Percentiles rank a stretch among this genome's conserved stretches.
These are phyloP conservation scores for Platalea minor DNA, from an alignment of 2,797 vertebrate species.

Conservation along the genomic window DNA sequence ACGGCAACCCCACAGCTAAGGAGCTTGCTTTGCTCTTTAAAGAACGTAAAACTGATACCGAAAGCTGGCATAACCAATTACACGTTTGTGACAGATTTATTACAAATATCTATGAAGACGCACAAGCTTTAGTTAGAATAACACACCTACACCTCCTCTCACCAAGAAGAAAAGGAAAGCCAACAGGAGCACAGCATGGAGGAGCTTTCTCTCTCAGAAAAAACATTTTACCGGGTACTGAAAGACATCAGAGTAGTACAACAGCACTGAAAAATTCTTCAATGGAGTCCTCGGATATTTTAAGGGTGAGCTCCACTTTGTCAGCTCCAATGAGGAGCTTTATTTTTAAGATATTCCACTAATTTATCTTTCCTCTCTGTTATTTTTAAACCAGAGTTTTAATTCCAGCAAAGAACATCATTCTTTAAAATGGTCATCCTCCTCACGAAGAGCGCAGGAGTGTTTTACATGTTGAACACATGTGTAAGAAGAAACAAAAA, in stretches of 20 bases:
- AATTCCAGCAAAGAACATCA: neutral
- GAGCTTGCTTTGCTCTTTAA: neutral
- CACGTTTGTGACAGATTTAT: neutral
- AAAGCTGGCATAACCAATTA: neutral
- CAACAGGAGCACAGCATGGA: neutral
- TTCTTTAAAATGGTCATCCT: constrained; percentile 28
- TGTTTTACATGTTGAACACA: neutral
- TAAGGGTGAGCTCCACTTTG: neutral
- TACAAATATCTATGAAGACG: neutral
- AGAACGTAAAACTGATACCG: neutral
- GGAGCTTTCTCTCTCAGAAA: constrained; percentile 26
- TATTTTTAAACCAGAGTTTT: constrained; percentile 31
- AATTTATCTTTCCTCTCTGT: neutral
- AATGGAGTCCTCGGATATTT: neutral
- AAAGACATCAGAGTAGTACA: constrained; percentile 2
- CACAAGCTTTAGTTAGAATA: neutral
- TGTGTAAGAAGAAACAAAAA: constrained; percentile 34
- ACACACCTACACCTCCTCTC: neutral
- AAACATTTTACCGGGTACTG: neutral
- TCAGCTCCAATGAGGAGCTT: neutral
- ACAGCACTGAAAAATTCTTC: neutral
- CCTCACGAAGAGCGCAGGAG: neutral
- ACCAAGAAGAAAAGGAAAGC: constrained; percentile 20
- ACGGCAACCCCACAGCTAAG: neutral
- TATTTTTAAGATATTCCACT: neutral